Conservation (phyloP, 53 echinoderm and acorn worm genomes). For the Temnopleurus reevesii region DNA sequence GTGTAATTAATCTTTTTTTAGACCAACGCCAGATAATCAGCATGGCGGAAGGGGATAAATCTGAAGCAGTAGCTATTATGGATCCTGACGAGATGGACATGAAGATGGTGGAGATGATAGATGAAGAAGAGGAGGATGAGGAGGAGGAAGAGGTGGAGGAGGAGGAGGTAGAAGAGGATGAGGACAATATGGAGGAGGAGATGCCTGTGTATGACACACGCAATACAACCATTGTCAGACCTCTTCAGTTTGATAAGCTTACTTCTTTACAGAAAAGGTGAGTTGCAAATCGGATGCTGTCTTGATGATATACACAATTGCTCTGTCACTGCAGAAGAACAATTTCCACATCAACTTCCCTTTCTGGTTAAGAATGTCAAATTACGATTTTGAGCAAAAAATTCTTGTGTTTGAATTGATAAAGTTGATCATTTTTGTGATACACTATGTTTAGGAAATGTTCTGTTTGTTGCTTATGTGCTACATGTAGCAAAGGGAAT, state of each 20-base stretch:
- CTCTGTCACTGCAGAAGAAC: too few species aligned
- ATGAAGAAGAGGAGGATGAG: slow-evolving; percentile 40
- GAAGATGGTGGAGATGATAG: slow-evolving; percentile 38
- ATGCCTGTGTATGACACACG: slow-evolving; percentile 36
- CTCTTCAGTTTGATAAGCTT: slow-evolving; percentile 14
- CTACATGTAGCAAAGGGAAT: too few species aligned
- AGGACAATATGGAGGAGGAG: neutral
- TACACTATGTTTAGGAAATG: too few species aligned
- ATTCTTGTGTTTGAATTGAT: too few species aligned
- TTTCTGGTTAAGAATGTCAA: too few species aligned
- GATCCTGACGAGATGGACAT: slow-evolving; percentile 35
- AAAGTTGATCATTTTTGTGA: too few species aligned
- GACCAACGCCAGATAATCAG: slow-evolving; percentile 34
- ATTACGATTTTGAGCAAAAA: too few species aligned
- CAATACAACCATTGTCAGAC: slow-evolving; percentile 48
- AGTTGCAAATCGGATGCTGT: neutral
- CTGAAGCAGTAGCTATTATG: neutral
- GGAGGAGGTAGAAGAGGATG: slow-evolving; percentile 49
- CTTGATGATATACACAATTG: too few species aligned
- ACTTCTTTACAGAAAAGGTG: slow-evolving; percentile 12
- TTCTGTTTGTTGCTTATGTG: too few species aligned
- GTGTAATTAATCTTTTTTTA: neutral
- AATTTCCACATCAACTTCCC: too few species aligned
- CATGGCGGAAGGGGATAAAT: neutral
- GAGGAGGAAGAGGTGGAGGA: slow-evolving; percentile 52